Evolutionary conservation across 2,113 vertebrate species (phyloP), one percentile per base, ranked within the genome.

Genomic region (Forbesichthys agassizii): DNA sequence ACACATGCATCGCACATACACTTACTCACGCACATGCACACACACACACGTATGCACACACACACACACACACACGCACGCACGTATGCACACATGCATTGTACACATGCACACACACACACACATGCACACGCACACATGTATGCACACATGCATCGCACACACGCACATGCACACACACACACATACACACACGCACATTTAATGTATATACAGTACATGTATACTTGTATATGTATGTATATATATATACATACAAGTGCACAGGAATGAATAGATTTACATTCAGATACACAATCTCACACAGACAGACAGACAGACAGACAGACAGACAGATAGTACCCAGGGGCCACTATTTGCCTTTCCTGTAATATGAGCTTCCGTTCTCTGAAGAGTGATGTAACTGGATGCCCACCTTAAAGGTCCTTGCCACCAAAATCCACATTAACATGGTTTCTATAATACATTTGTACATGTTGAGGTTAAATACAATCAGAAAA

Each of bases 311-410:
- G 61, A 56, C 65, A 48, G 55, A 54, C 62, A 64, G 64, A 46
- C 66, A 57, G 16, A 65, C 73, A 73, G 76, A 75, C 71, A 69
- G 74, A 16, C 59, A 42, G n/a, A 51, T 66, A 79, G 72, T 82
- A 77, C 81, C 89, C 69, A 75, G 89, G 81, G 89, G 84, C 72
- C 79, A 71, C 81, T 92, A 87, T 92, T 93, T 92, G 91, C 84
- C 85, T 91, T 93, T 93, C 92, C 91, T 92, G 92, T 93, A 92
- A 92, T 92, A 83, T 83, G 91, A 92, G 91, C 82, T 91, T 92
- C 88, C 77, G 79, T 88, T 91, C 89, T 88, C 80, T 90, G 86
- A 88, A 91, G 89, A 84, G 85, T 91, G 90, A 92, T 90, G 90
- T 91, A 93, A 93, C 89, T 80, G 81, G 83, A 90, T 88, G 89